These are phyloP conservation scores for Ataeniobius toweri DNA, from an alignment of 2,797 vertebrate genomes.

Conservation along the genomic window DNA sequence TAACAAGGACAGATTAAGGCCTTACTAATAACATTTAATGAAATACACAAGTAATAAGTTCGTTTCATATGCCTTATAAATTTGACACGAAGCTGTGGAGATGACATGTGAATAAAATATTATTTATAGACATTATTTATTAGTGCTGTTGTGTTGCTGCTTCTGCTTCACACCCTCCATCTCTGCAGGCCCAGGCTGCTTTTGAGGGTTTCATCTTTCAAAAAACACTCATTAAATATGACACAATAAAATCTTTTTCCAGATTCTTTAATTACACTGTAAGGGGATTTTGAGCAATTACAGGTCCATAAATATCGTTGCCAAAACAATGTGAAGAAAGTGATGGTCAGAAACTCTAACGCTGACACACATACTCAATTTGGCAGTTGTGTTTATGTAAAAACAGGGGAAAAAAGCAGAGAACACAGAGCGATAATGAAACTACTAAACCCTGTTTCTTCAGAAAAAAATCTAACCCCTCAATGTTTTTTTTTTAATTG, in stretches of 20 bases:
- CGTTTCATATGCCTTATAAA: not conserved
- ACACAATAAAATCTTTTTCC: constrained; percentile 63
- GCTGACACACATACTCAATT: constrained; percentile 10
- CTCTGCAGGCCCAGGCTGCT: constrained; percentile 54
- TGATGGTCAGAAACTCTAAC: constrained; percentile 15
- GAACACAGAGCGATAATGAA: constrained; percentile 4
- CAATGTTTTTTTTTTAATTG: not conserved
- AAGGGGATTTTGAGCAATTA: constrained; percentile 40
- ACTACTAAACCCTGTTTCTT: not conserved
- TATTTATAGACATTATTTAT: not conserved
- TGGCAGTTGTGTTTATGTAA: constrained; percentile 20
- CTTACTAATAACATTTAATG: not conserved
- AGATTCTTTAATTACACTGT: constrained; percentile 43
- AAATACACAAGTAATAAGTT: not conserved
- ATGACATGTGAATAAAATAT: not conserved
- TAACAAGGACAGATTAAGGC: constrained; percentile 5
- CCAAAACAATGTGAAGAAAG: constrained; percentile 23
- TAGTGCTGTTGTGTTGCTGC: not conserved
- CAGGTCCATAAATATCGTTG: constrained; percentile 52
- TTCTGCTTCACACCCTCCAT: constrained; percentile 24
- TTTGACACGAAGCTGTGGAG: not conserved
- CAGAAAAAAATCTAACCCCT: not conserved
- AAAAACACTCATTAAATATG: constrained; percentile 70
- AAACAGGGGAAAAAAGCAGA: constrained; percentile 12
- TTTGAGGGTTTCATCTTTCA: constrained; percentile 62